Base-by-base conservation (phyloP, 2,113 vertebrate genomes). In the Paedocypris sp. region DNA sequence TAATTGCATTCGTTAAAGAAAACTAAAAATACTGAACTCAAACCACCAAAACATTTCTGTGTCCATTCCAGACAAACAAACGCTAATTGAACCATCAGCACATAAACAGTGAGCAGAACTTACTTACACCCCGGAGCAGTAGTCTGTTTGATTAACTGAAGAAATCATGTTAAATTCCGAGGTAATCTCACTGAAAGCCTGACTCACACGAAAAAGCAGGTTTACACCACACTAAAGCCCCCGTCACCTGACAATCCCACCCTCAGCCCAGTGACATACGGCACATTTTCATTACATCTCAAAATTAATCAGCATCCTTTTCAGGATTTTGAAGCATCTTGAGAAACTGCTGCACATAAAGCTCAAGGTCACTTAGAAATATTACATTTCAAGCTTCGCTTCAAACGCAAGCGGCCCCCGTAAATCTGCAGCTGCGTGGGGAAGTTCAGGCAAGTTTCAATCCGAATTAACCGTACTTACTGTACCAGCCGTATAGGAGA, bases 161-260 rank as follows among this genome's bases (percentile, higher is more conserved):
- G 32, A 62, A 50, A 69, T 68, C 32, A 20, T 35, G 12, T 54
- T 50, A 9, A 23, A 15, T 18, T 26, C 62, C 33, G 42, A 70
- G 26, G 28, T 62, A 41, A 47, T 60, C 60, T 29, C 18, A 31
- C 38, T 39, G 47, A 57, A 62, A 63, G 54, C 53, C 45, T 56
- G 36, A 39, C 52, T 41, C 52, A 18, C 5, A 12, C 6, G 13
- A 35, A 35, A 51, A 51, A 20, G 7, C 18, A 15, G 23, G n/a
- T 5, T 25, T 1, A 6, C 4, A 3, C 25, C 3, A 50, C 28
- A 50, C 36, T 3, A 36, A 16, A 9, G 3, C 19, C 22, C 32
- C 19, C 25, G 19, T 4, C 6, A 10, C 28, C 16, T 18, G 43
- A 56, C 36, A 4, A 4, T 1, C 15, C 52, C 28, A 8, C 25